Evolutionary conservation across 2,888 invertebrate species (phyloP).

Genomic region (Calliopum simillimum): DNA sequence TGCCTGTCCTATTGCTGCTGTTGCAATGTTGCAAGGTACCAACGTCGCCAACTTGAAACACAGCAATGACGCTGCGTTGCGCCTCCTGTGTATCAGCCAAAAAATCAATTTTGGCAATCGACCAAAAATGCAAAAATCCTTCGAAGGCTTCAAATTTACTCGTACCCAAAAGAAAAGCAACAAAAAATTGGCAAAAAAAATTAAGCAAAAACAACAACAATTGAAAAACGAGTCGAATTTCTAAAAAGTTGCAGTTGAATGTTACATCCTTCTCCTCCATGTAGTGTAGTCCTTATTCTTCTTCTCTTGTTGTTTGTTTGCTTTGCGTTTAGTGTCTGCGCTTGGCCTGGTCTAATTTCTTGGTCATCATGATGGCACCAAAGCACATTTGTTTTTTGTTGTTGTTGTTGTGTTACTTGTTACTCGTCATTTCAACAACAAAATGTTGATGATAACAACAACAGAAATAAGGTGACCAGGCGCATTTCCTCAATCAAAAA

Average conservation of each 20-base stretch:
- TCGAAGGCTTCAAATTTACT: constrained; percentile 32
- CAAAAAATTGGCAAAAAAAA: constrained; percentile 15
- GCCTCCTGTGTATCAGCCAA: constrained; percentile 46
- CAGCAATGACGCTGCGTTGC: constrained; percentile 37
- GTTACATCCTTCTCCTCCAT: not conserved
- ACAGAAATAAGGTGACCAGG: not conserved
- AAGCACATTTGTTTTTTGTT: constrained; percentile 29
- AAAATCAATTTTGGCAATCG: constrained; percentile 57
- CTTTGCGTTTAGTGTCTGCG: constrained; percentile 11
- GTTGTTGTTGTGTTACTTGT: constrained; percentile 8
- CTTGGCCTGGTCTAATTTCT: constrained; percentile 29
- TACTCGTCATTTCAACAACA: not conserved
- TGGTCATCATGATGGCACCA: constrained; percentile 32
- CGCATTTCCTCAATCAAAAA: not conserved
- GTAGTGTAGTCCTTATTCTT: no score
- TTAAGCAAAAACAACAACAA: constrained; percentile 12
- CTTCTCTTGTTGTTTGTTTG: constrained; percentile 14
- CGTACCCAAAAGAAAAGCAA: constrained; percentile 25
- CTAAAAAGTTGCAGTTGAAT: constrained; percentile 19
- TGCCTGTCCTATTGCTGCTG: not conserved
- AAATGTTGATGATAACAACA: not conserved
- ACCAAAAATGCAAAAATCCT: constrained; percentile 45
- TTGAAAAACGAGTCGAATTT: constrained; percentile 3
- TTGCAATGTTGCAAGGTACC: constrained; percentile 17
- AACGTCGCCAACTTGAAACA: constrained; percentile 14